These are phyloP conservation scores for Sebastes vulpes DNA, from an alignment of 2,797 vertebrate genomes.

Conservation along the genomic window DNA sequence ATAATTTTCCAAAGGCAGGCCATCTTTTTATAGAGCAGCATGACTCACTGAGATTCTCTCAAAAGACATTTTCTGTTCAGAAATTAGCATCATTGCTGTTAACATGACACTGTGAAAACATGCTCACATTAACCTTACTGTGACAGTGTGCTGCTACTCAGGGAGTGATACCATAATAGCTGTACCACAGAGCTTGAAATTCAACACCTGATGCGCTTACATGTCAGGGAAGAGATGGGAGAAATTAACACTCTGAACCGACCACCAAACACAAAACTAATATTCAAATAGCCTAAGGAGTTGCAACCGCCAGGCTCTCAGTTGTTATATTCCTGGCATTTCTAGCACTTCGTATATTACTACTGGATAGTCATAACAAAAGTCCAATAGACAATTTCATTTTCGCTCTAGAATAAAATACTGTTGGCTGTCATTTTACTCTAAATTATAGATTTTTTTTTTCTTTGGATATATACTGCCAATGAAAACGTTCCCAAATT, in stretches of 20 bases:
- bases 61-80: neutral
- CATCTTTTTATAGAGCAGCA: neutral
- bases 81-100: neutral
- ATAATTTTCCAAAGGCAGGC: neutral
- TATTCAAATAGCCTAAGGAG: neutral
- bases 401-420: neutral
- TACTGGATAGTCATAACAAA: neutral
- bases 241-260: neutral
- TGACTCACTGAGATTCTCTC: neutral
- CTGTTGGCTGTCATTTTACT: neutral
- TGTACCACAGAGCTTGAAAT: neutral
- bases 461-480: too few species aligned
- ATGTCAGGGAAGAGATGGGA: neutral
- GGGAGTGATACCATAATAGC: neutral
- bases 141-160: neutral
- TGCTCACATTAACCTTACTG: neutral
- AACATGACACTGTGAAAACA: neutral
- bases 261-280: neutral
- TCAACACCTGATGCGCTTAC: neutral
- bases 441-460: neutral
- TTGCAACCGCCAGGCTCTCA: neutral
- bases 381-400: neutral
- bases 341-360: neutral
- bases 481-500: too few species aligned
- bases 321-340: neutral